Conservation (phyloP, 2,797 vertebrate genomes). For the Manis javanica region DNA sequence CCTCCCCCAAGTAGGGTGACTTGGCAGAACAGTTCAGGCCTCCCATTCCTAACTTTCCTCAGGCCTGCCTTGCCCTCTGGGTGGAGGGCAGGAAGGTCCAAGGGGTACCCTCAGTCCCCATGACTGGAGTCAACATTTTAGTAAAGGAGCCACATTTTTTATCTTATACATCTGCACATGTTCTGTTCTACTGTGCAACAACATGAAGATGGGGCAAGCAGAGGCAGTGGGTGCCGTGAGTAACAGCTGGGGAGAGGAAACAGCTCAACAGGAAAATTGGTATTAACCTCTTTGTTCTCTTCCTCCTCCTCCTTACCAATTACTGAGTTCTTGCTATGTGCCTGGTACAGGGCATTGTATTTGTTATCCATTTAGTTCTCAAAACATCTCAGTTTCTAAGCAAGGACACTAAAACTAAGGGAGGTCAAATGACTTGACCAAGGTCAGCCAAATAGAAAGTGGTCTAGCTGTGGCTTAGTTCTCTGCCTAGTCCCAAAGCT, state of each 20-base stretch:
- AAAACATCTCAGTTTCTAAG: neutral
- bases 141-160: neutral
- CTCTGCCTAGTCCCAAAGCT: neutral
- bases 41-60: neutral
- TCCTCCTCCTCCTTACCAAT: neutral
- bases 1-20: conserved; percentile 74
- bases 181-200: neutral
- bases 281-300: neutral
- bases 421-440: neutral
- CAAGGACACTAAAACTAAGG: neutral
- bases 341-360: neutral
- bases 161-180: neutral
- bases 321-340: neutral
- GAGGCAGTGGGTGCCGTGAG: neutral
- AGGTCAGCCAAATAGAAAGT: conserved; percentile 10
- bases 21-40: conserved; percentile 66
- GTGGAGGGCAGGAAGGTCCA: neutral
- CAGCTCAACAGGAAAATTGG: neutral
- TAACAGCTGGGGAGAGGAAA: neutral
- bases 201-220: neutral
- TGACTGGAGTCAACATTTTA: neutral
- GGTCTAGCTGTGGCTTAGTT: neutral
- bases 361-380: neutral
- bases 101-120: neutral
- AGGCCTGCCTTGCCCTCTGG: neutral